Conservation (phyloP, 2,888 invertebrate species). For the Luperina testacea region DNA sequence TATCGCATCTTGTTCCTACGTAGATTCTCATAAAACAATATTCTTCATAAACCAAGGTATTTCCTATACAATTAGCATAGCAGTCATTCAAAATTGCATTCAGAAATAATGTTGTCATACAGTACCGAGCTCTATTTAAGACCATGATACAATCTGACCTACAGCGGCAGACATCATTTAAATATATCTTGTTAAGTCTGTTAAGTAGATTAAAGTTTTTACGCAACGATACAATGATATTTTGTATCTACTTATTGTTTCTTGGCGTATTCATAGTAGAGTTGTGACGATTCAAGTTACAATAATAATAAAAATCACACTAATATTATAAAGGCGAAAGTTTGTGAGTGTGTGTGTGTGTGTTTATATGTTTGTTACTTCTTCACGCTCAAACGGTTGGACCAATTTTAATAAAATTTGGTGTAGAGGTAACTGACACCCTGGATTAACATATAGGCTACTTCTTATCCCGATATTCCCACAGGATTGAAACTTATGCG, state of each 20-base stretch:
- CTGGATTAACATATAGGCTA: too few species aligned
- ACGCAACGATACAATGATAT: slow-evolving; percentile 70
- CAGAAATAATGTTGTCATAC: slow-evolving; percentile 69
- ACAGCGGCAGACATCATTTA: slow-evolving; percentile 71
- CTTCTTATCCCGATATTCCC: too few species aligned
- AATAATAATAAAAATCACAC: neutral
- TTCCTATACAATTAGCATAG: slow-evolving; percentile 38
- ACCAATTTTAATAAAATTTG: too few species aligned
- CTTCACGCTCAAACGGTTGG: too few species aligned
- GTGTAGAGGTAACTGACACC: too few species aligned
- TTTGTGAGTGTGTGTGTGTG: too few species aligned
- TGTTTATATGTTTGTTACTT: too few species aligned
- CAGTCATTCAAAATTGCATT: slow-evolving; percentile 57
- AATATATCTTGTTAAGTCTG: slow-evolving; percentile 77
- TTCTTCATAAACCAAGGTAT: slow-evolving; percentile 8
- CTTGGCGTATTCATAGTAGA: slow-evolving; percentile 69
- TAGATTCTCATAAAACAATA: neutral
- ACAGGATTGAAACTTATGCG: too few species aligned
- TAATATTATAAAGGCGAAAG: too few species aligned
- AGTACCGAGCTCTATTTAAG: slow-evolving; percentile 73
- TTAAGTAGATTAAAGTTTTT: slow-evolving; percentile 79
- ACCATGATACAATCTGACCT: slow-evolving; percentile 75
- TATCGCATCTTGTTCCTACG: neutral
- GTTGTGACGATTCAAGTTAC: neutral
- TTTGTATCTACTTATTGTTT: slow-evolving; percentile 64